Percentiles rank a stretch among this genome's conserved stretches.
phyloP scores from a whole-genome alignment of 2,797 vertebrate genomes.

The Delichon dasypus region DNA sequence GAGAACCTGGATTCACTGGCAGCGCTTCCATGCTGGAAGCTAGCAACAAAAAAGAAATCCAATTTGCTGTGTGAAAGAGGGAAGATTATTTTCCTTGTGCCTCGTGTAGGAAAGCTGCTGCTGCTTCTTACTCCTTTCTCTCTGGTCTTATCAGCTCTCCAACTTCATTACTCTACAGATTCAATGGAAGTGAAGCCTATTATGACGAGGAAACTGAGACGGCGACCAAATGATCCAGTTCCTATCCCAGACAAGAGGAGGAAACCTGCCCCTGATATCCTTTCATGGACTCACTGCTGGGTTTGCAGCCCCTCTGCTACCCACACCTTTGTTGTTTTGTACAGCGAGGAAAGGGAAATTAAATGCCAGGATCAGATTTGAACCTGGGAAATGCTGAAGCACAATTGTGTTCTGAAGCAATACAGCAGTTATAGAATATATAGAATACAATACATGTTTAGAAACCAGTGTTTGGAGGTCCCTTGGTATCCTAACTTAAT shows the following conservation, averaged over 20 bases:
- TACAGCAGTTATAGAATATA: neutral
- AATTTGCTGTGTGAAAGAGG: neutral
- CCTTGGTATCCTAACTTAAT: neutral
- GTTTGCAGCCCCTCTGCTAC: neutral
- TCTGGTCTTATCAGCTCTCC: neutral
- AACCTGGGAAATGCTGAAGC: neutral
- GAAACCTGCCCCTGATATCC: conserved; percentile 99
- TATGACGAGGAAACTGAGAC: conserved; percentile 94
- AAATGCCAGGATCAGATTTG: neutral
- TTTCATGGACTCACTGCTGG: conserved; percentile 33
- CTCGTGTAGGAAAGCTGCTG: neutral
- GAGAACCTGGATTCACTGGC: neutral
- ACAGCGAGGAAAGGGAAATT: neutral
- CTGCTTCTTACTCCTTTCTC: neutral
- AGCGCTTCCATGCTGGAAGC: neutral
- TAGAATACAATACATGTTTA: rapidly evolving
- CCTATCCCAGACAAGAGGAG: conserved; percentile 97
- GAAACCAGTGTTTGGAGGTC: neutral
- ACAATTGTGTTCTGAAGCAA: neutral
- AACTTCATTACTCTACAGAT: conserved; percentile 77
- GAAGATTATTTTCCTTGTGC: neutral
- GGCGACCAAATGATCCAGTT: conserved; percentile 95
- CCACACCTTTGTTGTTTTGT: neutral
- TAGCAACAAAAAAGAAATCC: neutral
- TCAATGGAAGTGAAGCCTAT: conserved; percentile 99